Evolutionary conservation across 2,797 vertebrate genomes (phyloP).

Genomic region (Chrosomus eos): DNA sequence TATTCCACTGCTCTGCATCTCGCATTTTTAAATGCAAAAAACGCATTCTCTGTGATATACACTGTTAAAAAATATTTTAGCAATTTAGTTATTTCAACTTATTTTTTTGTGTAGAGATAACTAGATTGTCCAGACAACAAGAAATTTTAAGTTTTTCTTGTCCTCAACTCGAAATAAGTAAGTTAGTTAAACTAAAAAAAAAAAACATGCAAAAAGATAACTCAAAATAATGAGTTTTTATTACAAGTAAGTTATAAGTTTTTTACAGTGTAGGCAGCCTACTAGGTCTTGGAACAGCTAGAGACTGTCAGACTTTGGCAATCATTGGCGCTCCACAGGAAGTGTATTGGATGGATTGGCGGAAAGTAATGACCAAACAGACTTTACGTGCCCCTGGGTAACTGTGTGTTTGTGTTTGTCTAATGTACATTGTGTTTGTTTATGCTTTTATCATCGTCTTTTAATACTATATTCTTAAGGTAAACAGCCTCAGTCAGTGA

Average conservation of each 20-base stretch:
- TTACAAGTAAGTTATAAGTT: too few relatives aligned
- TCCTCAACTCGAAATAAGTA: too few relatives aligned
- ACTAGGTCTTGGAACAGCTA: not conserved
- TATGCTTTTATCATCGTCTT: not conserved
- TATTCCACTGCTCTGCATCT: not conserved
- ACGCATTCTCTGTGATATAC: not conserved
- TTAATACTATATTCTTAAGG: slow-evolving; percentile 7
- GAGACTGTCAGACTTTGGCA: not conserved
- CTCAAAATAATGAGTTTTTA: too few relatives aligned
- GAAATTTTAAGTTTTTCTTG: too few relatives aligned
- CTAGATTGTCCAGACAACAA: too few relatives aligned
- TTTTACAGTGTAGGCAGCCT: too few relatives aligned
- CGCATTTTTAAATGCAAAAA: not conserved
- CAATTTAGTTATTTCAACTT: too few relatives aligned
- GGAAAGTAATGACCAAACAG: slow-evolving; percentile 23
- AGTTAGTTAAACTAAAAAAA: too few relatives aligned
- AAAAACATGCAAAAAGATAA: too few relatives aligned
- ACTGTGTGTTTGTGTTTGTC: not conserved
- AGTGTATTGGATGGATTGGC: not conserved
- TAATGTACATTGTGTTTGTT: not conserved
- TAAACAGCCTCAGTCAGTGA: slow-evolving; percentile 4
- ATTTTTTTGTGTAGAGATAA: too few relatives aligned
- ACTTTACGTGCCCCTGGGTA: not conserved
- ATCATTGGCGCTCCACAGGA: not conserved
- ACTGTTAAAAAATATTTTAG: too few relatives aligned